A percentile compares a stretch with the other conserved stretches of the same genome.
Conservation (phyloP, 2,888 invertebrate genomes). For the Pristionchus japonicus region DNA sequence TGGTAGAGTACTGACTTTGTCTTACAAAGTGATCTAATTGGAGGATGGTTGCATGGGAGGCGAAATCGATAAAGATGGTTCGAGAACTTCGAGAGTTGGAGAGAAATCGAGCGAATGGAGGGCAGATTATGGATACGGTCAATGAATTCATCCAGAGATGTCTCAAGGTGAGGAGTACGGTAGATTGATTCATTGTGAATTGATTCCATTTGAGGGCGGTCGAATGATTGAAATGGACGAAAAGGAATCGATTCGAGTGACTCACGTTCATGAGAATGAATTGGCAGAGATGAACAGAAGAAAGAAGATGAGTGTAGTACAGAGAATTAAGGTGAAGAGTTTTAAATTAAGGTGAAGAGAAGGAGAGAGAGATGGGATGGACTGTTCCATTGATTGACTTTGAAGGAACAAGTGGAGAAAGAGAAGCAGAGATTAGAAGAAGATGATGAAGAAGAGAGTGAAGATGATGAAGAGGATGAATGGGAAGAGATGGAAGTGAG, state of each 20-base stretch:
- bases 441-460: background rate
- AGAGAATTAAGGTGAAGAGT: background rate
- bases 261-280: slow-evolving; percentile 1
- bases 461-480: slow-evolving; percentile 42
- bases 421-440: background rate
- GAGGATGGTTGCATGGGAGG: slow-evolving; percentile 38
- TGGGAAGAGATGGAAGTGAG: slow-evolving; percentile 41
- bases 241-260: background rate
- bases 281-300: background rate
- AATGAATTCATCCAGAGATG: slow-evolving; percentile 17
- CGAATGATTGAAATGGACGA: slow-evolving; percentile 38
- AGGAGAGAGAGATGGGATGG: background rate
- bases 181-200: background rate
- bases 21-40: background rate
- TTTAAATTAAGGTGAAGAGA: background rate
- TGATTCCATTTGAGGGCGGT: background rate
- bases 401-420: background rate
- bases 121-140: slow-evolving; percentile 37
- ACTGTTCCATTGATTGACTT: background rate
- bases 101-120: slow-evolving; percentile 20
- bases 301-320: slow-evolving; percentile 1
- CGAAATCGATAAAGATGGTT: background rate
- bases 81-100: slow-evolving; percentile 17
- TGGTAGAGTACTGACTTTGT: background rate
- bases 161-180: slow-evolving; percentile 7